These are phyloP conservation scores for Apis laboriosa DNA, from an alignment of 1,140 invertebrate species.

Conservation along the genomic window DNA sequence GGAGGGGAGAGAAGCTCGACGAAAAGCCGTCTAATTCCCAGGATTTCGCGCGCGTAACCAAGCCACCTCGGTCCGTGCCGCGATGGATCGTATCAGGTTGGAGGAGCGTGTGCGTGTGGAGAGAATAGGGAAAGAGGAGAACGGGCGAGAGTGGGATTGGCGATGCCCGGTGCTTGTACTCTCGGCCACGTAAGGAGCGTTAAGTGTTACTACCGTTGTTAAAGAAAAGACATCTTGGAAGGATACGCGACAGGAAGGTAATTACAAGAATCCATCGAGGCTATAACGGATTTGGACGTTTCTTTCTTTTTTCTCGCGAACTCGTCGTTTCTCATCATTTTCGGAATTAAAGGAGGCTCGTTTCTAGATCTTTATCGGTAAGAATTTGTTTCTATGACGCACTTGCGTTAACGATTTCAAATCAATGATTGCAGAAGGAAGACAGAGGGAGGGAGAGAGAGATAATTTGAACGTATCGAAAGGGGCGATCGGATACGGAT, in stretches of 20 bases:
- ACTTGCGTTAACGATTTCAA: not conserved
- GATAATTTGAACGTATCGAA: not conserved
- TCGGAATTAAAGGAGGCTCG: not conserved
- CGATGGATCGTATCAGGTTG: conserved; percentile 66
- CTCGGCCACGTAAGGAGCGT: conserved; percentile 55
- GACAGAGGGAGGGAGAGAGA: not conserved
- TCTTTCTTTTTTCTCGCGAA: not conserved
- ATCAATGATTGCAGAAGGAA: no score
- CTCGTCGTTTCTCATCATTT: conserved; percentile 18
- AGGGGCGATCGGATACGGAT: conserved; percentile 11
- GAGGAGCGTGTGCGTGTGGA: conserved; percentile 2
- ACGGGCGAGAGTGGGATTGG: conserved; percentile 1
- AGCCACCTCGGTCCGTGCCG: conserved; percentile 38
- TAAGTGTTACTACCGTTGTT: conserved; percentile 43
- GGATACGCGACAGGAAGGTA: conserved; percentile 56
- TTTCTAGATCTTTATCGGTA: conserved; percentile 41
- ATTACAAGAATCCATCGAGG: conserved; percentile 57
- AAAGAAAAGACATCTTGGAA: conserved; percentile 36
- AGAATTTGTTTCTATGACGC: conserved; percentile 46
- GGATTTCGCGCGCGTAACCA: conserved; percentile 57
- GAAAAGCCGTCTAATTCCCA: conserved; percentile 43
- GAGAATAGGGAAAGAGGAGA: conserved; percentile 39
- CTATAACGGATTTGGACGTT: conserved; percentile 19
- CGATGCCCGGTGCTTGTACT: conserved; percentile 51
- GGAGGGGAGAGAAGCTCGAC: no score